These are phyloP conservation scores for Decapterus maruadsi DNA, from an alignment of 2,797 vertebrate genomes.

Conservation along the genomic window DNA sequence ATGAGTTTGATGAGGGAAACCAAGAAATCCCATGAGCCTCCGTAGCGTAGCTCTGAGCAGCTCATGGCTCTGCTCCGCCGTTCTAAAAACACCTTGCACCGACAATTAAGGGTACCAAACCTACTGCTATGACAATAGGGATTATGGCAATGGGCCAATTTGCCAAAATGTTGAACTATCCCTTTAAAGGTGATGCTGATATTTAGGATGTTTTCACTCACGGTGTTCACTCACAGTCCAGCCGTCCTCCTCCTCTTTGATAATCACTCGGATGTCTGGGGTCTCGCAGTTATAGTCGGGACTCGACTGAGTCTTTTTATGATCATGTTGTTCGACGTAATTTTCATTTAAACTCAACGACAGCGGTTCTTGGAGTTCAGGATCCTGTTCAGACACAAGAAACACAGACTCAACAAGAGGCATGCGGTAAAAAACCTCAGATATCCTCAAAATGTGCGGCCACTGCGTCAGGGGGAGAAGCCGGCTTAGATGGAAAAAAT, in stretches of 20 bases:
- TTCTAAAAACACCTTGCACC: too few species aligned
- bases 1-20: too few species aligned
- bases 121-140: too few species aligned
- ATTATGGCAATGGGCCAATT: too few species aligned
- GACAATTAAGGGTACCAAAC: too few species aligned
- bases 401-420: not conserved
- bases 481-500: not conserved
- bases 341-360: conserved; percentile 61
- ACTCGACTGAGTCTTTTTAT: conserved; percentile 38
- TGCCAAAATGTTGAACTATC: too few species aligned
- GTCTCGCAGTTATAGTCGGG: conserved; percentile 50
- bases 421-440: not conserved
- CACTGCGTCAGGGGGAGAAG: not conserved
- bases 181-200: conserved; percentile 9
- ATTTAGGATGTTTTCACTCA: conserved; percentile 59
- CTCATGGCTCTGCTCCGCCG: too few species aligned
- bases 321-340: conserved; percentile 32
- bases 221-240: conserved; percentile 73
- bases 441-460: not conserved
- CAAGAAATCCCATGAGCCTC: too few species aligned
- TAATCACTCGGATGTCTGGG: conserved; percentile 67
- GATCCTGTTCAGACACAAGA: conserved; percentile 52
- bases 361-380: conserved; percentile 67
- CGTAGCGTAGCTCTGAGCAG: too few species aligned
- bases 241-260: conserved; percentile 76